Evolutionary conservation across 2,888 invertebrate genomes (phyloP).

Genomic region (Incurvaria masculella): DNA sequence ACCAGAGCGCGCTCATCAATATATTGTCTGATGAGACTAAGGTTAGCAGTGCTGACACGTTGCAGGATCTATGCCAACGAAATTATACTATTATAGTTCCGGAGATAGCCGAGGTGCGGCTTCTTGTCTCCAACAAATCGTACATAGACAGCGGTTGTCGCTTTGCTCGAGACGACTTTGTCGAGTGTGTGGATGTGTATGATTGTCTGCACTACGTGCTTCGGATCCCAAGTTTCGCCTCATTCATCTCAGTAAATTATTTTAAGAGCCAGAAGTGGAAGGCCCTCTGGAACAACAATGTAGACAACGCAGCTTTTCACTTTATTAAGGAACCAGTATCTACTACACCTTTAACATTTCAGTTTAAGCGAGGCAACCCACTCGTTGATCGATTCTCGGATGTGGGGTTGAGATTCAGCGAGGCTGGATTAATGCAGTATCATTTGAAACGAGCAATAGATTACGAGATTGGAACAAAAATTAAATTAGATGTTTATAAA

Average conservation of each 20-base stretch:
- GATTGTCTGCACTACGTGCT: background rate
- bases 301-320: background rate
- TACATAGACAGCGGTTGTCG: background rate
- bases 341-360: background rate
- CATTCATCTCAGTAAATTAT: background rate
- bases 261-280: background rate
- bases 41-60: background rate
- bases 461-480: background rate
- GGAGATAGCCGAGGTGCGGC: background rate
- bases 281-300: background rate
- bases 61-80: background rate
- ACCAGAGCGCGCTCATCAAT: background rate
- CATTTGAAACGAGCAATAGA: background rate
- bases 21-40: background rate
- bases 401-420: background rate
- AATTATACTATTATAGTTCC: background rate
- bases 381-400: background rate
- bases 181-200: background rate
- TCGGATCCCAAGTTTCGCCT: background rate
- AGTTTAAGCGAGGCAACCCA: background rate
- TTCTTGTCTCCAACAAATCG: background rate
- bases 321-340: background rate
- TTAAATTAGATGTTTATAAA: background rate
- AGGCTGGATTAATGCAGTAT: background rate
- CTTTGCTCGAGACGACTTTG: background rate